Evolutionary conservation across 2,888 invertebrate species (phyloP).

Genomic region (Cantharis nigra): DNA sequence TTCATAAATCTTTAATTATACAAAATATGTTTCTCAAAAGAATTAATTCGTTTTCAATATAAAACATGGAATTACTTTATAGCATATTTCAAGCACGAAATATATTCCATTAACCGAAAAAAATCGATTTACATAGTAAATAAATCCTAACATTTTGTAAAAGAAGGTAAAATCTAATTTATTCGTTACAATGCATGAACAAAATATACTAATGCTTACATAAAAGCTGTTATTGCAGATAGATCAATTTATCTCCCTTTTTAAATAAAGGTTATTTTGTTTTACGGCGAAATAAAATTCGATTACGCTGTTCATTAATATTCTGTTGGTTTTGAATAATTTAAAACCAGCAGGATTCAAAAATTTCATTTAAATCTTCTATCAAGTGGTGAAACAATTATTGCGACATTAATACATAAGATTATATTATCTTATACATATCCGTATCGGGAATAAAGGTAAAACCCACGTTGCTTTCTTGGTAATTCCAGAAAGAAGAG

Average conservation of each 20-base stretch:
- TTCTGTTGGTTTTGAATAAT: background rate
- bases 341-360: background rate
- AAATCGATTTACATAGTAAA: background rate
- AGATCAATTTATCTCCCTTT: background rate
- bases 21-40: background rate
- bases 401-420: too few species aligned
- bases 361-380: background rate
- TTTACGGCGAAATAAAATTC: background rate
- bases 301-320: background rate
- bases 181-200: background rate
- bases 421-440: too few species aligned
- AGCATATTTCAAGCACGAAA: background rate
- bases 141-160: background rate
- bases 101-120: background rate
- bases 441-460: too few species aligned
- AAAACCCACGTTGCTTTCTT: too few species aligned
- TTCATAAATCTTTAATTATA: background rate
- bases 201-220: background rate
- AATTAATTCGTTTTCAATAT: background rate
- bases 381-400: too few species aligned
- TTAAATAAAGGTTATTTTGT: background rate
- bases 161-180: background rate
- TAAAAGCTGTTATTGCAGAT: background rate
- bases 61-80: background rate
- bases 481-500: too few species aligned